A percentile compares a stretch with the other conserved stretches of the same genome.
These are phyloP conservation scores for Acleris cristana DNA, from an alignment of 2,888 invertebrate genomes.

Conservation along the genomic window DNA sequence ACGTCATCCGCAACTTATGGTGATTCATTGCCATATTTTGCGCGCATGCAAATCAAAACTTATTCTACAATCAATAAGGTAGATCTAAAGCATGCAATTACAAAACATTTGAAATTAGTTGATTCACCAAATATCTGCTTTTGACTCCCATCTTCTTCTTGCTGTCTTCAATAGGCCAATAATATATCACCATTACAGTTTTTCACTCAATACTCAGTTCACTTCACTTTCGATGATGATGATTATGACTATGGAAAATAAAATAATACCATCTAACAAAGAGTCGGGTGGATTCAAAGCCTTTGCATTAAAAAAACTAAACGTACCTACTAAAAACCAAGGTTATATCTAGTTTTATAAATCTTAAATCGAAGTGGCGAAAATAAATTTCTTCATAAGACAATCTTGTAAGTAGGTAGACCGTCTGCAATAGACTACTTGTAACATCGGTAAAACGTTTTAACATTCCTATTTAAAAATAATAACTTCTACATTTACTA, in stretches of 20 bases:
- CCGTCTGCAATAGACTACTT: too few relatives aligned
- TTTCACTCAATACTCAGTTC: conserved; percentile 28
- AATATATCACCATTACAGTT: conserved; percentile 18
- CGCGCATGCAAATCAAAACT: too few relatives aligned
- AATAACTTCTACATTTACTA: too few relatives aligned
- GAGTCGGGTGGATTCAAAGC: too few relatives aligned
- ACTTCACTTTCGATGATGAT: conserved; percentile 25
- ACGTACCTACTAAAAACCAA: not conserved
- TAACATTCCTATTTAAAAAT: too few relatives aligned
- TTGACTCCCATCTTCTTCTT: conserved; percentile 65
- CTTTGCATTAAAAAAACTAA: not conserved
- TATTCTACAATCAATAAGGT: too few relatives aligned
- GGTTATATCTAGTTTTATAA: not conserved
- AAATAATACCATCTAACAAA: not conserved
- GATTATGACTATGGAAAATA: not conserved
- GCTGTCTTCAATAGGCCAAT: conserved; percentile 37
- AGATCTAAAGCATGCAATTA: conserved; percentile 24
- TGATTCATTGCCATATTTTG: too few relatives aligned
- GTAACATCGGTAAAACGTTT: too few relatives aligned
- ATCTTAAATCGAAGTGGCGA: too few relatives aligned
- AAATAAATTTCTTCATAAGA: too few relatives aligned
- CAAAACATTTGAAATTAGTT: conserved; percentile 29
- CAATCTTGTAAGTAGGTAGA: too few relatives aligned
- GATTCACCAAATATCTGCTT: conserved; percentile 70
- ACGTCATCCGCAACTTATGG: too few relatives aligned